phyloP scores from a whole-genome alignment of 2,888 invertebrate genomes.

The Agrypnus murinus region DNA sequence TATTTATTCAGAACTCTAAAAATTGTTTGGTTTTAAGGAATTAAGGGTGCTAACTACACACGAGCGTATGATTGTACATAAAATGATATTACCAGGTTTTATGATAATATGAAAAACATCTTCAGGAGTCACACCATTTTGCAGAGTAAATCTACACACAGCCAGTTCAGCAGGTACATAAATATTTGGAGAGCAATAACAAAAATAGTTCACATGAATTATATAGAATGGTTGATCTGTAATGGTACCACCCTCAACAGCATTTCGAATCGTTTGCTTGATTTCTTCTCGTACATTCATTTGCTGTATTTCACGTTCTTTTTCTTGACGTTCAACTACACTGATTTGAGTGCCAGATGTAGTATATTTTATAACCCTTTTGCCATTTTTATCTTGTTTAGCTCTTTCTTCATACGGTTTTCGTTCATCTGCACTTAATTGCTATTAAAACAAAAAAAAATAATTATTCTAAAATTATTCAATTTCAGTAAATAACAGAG shows the following conservation, averaged over 20 bases:
- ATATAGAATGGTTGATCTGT: conserved; percentile 62
- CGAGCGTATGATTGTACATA: too few species aligned
- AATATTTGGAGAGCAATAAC: conserved; percentile 54
- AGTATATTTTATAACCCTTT: conserved; percentile 60
- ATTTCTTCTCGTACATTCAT: conserved; percentile 48
- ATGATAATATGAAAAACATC: conserved; percentile 68
- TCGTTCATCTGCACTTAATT: conserved; percentile 49
- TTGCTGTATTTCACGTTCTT: conserved; percentile 50
- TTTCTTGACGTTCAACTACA: conserved; percentile 54
- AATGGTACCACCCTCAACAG: conserved; percentile 36
- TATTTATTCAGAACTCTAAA: too few species aligned
- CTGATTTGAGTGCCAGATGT: conserved; percentile 60
- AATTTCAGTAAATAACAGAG: too few species aligned
- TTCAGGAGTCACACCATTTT: conserved; percentile 69
- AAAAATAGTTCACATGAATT: conserved; percentile 68
- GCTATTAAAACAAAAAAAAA: too few species aligned
- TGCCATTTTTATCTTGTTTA: conserved; percentile 57
- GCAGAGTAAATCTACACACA: conserved; percentile 70
- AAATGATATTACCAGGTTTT: conserved; percentile 68
- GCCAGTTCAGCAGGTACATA: conserved; percentile 75
- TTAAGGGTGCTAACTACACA: too few species aligned
- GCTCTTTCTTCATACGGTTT: conserved; percentile 61
- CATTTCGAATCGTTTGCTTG: conserved; percentile 39
- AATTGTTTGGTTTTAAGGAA: too few species aligned
- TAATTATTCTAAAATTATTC: too few species aligned